Evolutionary conservation across 2,888 invertebrate genomes (phyloP).

Genomic region (Drosophila paracracens): DNA sequence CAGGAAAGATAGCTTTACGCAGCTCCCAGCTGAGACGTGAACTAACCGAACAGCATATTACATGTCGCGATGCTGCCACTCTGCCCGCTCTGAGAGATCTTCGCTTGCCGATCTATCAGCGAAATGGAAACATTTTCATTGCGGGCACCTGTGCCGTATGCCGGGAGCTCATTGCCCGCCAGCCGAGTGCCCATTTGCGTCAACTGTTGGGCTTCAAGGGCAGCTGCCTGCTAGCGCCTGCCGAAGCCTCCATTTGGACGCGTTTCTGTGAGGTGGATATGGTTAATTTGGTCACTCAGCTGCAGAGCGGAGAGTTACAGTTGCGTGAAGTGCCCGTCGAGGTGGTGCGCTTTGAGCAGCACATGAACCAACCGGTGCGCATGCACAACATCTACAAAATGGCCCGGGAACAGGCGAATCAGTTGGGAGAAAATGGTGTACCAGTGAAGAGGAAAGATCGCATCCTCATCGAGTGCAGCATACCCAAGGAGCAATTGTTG

Average conservation of each 20-base stretch:
- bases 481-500: slow-evolving; percentile 80
- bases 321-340: slow-evolving; percentile 87
- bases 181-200: slow-evolving; percentile 68
- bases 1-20: slow-evolving; percentile 71
- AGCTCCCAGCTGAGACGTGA: slow-evolving; percentile 74
- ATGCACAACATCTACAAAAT: slow-evolving; percentile 94
- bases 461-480: slow-evolving; percentile 85
- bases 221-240: slow-evolving; percentile 92
- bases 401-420: slow-evolving; percentile 87
- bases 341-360: slow-evolving; percentile 92
- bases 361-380: slow-evolving; percentile 92
- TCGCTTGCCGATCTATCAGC: slow-evolving; percentile 87
- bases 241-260: slow-evolving; percentile 95
- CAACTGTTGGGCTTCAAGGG: slow-evolving; percentile 91
- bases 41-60: slow-evolving; percentile 81
- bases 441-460: slow-evolving; percentile 73
- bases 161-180: slow-evolving; percentile 87
- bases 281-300: slow-evolving; percentile 85
- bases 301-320: slow-evolving; percentile 84
- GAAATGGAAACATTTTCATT: slow-evolving; percentile 87
- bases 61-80: slow-evolving; percentile 75
- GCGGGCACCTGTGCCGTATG: slow-evolving; percentile 92
- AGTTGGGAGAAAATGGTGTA: slow-evolving; percentile 43
- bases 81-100: slow-evolving; percentile 80
- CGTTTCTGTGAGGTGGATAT: slow-evolving; percentile 96